These are phyloP conservation scores for Epinotia ramella DNA, from an alignment of 2,888 invertebrate genomes.

Conservation along the genomic window DNA sequence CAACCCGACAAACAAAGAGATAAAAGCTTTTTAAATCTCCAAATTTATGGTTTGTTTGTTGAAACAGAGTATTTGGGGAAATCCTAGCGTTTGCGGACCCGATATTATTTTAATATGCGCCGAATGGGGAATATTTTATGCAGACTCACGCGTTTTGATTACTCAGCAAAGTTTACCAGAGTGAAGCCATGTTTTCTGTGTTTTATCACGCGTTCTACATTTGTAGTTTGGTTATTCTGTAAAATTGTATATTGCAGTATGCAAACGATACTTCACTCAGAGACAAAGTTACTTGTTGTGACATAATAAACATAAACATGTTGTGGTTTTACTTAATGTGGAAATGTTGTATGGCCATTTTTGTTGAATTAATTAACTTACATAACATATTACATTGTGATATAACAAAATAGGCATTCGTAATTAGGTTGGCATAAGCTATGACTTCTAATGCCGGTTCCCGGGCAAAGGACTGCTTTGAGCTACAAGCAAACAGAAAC, in stretches of 20 bases:
- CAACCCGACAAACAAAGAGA: slow-evolving; percentile 69
- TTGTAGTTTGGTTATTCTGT: slow-evolving; percentile 1
- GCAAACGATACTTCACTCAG: neutral
- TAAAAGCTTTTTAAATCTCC: slow-evolving; percentile 75
- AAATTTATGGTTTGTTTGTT: slow-evolving; percentile 74
- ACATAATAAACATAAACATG: too few relatives aligned
- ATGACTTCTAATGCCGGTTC: too few relatives aligned
- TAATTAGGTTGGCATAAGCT: too few relatives aligned
- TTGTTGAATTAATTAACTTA: neutral
- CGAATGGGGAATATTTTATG: slow-evolving; percentile 57
- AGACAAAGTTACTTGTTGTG: neutral
- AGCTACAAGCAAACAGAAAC: too few relatives aligned
- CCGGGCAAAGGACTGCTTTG: too few relatives aligned
- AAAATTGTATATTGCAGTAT: neutral
- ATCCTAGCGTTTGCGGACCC: slow-evolving; percentile 50
- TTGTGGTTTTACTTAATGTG: neutral
- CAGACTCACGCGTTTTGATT: slow-evolving; percentile 58
- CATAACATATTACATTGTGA: too few relatives aligned
- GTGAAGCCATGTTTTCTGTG: slow-evolving; percentile 40
- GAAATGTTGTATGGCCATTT: neutral
- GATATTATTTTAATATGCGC: slow-evolving; percentile 70
- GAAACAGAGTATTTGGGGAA: slow-evolving; percentile 74
- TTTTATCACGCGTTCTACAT: slow-evolving; percentile 30
- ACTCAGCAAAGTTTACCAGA: slow-evolving; percentile 46
- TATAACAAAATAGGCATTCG: too few relatives aligned